Conservation (phyloP, 2,113 vertebrate genomes). For the Phoenicopterus ruber region DNA sequence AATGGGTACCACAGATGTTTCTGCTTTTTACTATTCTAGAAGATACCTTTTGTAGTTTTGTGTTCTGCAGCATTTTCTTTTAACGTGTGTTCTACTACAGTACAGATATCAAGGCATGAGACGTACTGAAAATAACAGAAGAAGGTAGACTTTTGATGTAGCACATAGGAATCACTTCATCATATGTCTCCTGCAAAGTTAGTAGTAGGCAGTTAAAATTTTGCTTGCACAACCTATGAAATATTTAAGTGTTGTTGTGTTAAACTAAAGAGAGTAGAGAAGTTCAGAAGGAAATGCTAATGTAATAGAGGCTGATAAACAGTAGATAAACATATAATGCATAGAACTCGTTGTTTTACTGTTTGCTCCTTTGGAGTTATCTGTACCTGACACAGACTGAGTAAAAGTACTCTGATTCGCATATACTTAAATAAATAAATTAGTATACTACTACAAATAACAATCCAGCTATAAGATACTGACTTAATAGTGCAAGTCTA, state of each 20-base stretch:
- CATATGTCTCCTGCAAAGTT: background rate
- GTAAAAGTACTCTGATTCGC: background rate
- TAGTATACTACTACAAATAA: background rate
- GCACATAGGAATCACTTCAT: background rate
- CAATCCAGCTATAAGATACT: background rate
- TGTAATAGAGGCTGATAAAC: background rate
- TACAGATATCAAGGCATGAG: background rate
- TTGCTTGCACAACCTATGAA: background rate
- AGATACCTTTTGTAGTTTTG: background rate
- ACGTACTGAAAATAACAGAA: background rate
- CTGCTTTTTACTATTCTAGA: background rate
- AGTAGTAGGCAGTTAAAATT: background rate
- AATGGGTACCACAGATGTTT: background rate
- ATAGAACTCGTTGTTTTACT: fast-evolving
- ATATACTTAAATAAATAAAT: background rate
- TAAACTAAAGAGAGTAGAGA: background rate
- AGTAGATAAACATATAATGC: fast-evolving
- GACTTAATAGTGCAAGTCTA: background rate
- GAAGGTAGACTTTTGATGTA: background rate
- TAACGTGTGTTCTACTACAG: background rate
- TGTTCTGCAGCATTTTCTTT: background rate
- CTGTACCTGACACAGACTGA: background rate
- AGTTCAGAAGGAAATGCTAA: background rate
- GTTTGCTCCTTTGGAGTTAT: background rate
- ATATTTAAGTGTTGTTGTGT: background rate